Evolutionary conservation across 2,113 vertebrate species (phyloP), one percentile per base, ranked within the genome.

Genomic region (Garra rufa): DNA sequence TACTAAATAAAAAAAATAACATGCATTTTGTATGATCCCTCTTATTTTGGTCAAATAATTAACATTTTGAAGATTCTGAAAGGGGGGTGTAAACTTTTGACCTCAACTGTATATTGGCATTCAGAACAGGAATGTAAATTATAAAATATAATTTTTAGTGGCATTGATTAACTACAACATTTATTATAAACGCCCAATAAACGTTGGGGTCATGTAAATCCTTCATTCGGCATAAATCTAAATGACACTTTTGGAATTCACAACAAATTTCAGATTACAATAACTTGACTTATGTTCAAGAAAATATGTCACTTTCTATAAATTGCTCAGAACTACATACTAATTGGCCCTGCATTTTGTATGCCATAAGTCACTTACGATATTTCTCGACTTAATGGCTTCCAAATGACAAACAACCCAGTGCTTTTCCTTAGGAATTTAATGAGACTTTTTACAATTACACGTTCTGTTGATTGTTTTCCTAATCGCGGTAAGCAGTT

Each of bases 391-490:
- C 10, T 71, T 71, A 70, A 70, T 70, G 9, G 70, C 41, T 73
- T 46, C 13, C n/a, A 46, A 15, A 46, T 73, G 41, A 73, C 70
- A 46, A 73, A 73, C 70, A 46, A 4, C 70, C 38, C 21, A 46
- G 6, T 38, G 9, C 46, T 76, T 52, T 19, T 28, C 26, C 34
- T 55, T 55, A 6, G 14, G 8, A n/a, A 34, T 75, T 75, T 11
- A 52, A 38, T 41, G 19, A 46, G n/a, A 59, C 6, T 77, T 77
- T 59, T 73, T 44, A 67, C 43, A 50, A 67, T 67, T 17, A 80
- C n/a, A 63, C 10, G 57, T 61, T n/a, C 38, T 15, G 9, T 17
- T 83, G 24, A 44, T 57, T 52, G 76, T 82, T 82, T 87, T 67
- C 15, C 30, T 43, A 69, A 70, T 63, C 24, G 3, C 9, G 24